phyloP scores from a whole-genome alignment of 2,113 vertebrate genomes.

The Sceloporus tristichus region DNA sequence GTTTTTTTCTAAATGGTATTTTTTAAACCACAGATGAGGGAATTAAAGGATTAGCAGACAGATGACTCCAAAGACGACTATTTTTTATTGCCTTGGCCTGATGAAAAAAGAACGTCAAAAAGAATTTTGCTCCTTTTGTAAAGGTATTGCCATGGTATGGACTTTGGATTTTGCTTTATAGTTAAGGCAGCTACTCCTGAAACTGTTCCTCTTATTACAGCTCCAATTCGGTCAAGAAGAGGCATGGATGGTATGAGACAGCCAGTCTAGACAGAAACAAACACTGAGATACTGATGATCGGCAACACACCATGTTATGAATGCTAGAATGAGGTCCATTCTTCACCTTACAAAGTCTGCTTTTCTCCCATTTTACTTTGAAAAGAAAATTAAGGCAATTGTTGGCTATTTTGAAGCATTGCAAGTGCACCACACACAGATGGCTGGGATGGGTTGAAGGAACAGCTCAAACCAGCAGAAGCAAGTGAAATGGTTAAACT shows the following conservation, averaged over 20 bases:
- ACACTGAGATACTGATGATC: neutral
- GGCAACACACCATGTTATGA: neutral
- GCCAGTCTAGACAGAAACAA: conserved; percentile 7
- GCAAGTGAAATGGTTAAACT: too few species aligned
- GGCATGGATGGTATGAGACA: neutral
- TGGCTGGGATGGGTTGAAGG: neutral
- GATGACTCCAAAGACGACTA: neutral
- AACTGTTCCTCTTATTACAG: neutral
- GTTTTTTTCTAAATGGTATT: too few species aligned
- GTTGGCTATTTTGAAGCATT: neutral
- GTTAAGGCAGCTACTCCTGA: too few species aligned
- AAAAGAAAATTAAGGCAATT: too few species aligned
- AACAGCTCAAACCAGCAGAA: neutral
- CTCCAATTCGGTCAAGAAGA: neutral
- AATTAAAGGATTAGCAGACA: neutral
- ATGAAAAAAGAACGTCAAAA: too few species aligned
- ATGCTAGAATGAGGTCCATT: neutral
- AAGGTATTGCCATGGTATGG: too few species aligned
- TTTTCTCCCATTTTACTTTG: neutral
- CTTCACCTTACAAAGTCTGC: neutral
- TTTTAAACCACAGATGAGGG: neutral
- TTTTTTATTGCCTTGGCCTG: too few species aligned
- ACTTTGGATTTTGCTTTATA: too few species aligned
- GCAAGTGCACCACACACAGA: neutral
- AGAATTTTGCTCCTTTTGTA: too few species aligned